Conservation (phyloP, 2,113 vertebrate species). For the human region DNA sequence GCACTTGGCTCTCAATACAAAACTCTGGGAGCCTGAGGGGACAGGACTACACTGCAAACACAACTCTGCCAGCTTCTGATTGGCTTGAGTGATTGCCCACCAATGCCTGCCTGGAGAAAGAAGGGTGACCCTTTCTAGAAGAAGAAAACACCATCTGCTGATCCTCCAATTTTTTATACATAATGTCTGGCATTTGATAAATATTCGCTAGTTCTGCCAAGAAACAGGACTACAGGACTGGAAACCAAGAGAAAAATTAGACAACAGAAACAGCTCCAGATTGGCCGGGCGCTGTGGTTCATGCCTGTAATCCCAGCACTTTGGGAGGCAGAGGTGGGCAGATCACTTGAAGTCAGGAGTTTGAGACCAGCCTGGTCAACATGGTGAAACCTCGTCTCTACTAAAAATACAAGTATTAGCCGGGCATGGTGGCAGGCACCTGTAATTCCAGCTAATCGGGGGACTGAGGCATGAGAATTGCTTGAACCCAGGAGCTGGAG, state of each 20-base stretch:
- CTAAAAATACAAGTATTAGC: too few relatives aligned
- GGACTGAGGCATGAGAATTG: too few relatives aligned
- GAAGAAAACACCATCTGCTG: not conserved
- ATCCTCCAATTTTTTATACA: not conserved
- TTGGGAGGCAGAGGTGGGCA: too few relatives aligned
- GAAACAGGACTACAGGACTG: not conserved
- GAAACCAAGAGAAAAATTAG: slow-evolving; percentile 13
- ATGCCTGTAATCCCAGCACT: too few relatives aligned
- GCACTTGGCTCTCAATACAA: not conserved
- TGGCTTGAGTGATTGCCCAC: not conserved
- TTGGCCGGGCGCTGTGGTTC: not conserved
- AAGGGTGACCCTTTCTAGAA: not conserved
- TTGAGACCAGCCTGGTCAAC: too few relatives aligned
- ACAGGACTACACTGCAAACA: not conserved
- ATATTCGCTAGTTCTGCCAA: not conserved
- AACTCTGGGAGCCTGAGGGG: not conserved
- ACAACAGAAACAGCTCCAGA: not conserved
- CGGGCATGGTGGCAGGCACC: too few relatives aligned
- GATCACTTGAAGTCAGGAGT: too few relatives aligned
- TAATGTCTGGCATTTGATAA: not conserved
- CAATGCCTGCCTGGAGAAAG: not conserved
- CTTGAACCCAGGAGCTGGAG: too few relatives aligned
- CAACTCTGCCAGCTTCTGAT: not conserved
- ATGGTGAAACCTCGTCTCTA: too few relatives aligned
- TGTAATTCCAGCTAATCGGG: too few relatives aligned